Evolutionary conservation across 2,888 invertebrate species (phyloP), one percentile per base, ranked within the genome.

Genomic region (Pecten maximus): DNA sequence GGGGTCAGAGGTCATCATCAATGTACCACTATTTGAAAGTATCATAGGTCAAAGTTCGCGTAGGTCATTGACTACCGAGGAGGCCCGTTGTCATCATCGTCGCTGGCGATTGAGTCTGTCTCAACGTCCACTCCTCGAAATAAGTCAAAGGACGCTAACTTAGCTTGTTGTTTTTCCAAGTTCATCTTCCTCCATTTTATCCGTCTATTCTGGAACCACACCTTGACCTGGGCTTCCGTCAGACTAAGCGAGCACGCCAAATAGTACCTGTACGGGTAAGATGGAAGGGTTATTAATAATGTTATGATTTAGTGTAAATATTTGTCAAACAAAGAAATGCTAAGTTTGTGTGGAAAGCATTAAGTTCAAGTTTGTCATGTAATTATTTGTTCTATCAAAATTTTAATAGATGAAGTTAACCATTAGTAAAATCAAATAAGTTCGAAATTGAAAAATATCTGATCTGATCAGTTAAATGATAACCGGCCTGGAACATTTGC

Each of bases 111-210:
- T 16, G 89, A 88, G 60, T 91, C 93, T 40, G 91, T 91, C 88
- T 92, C 94, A 15, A 91, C 54, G 48, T 94, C 92, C 35, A 90
- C 88, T 54, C 91, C 92, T 40, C 91, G 91, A 87, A 90, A 92
- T 39, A 93, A 50, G 40, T 92, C 92, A n/a, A 93, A 88, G 35
- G 90, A 89, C 23, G 94, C 94, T 44, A 95, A 91, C 87, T 94
- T 93, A 1, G 95, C 95, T 54, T 96, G 95, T 90, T 99, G 99
- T 95, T 99, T 98, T 96, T 99, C 99, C 94, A 99, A 97, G 95
- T 99, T 99, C 95, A 99, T 98, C 96, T 99, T 99, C 89, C 99
- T 97, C 99, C 99, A 99, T 97, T 99, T 99, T 94, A 99, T 99
- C 86, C 99, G 97, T 44, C 96, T 91, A 93, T 96, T 96, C 92